Evolutionary conservation across 2,888 invertebrate genomes (phyloP), one percentile per base, ranked within the genome.

Genomic region (Entomobrya proxima): DNA sequence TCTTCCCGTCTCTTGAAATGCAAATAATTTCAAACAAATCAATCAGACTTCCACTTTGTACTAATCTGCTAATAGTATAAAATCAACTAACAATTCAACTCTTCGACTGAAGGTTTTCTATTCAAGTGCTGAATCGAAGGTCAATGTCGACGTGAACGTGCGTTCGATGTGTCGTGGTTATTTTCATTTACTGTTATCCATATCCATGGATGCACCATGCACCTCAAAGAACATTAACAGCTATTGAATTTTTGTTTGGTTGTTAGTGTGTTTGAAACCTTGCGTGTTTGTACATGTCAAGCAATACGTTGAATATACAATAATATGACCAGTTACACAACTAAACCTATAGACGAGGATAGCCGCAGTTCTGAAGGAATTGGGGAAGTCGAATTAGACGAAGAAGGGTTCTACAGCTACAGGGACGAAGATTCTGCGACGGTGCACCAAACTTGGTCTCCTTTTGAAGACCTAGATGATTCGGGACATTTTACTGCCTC

Each of bases 401-500:
- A 84, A 35, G 85, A 80, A 40, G 79, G 78, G 0, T 85, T 85
- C 44, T 85, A 24, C 30, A 78, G 61, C 15, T 84, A 69, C 72
- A 18, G 75, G 9, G 80, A 85, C 27, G 85, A 85, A 44, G 85
- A 74, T 6, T n/a, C 35, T 15, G 32, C 64, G 5, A 75, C 79
- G 6, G 50, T 61, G 1, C 84, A 84, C 40, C 85, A 75, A 44
- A 75, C 64, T 4, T 85, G 85, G 85, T 75, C 85, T 9, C 74
- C 72, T 2, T 85, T 78, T 69, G 80, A 80, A 50, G 87, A 87
- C 67, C 40, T 84, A 11, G 87, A 88, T 84, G 88, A 89, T 67
- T 88, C 89, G 13, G 89, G 89, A n/a, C 86, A 88, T 81, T 89
- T 88, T 37, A 88, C 89, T 18, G 88, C 87, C 6, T 88, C 88